phyloP scores from a whole-genome alignment of 2,888 invertebrate genomes.

The Dioctria rufipes region DNA sequence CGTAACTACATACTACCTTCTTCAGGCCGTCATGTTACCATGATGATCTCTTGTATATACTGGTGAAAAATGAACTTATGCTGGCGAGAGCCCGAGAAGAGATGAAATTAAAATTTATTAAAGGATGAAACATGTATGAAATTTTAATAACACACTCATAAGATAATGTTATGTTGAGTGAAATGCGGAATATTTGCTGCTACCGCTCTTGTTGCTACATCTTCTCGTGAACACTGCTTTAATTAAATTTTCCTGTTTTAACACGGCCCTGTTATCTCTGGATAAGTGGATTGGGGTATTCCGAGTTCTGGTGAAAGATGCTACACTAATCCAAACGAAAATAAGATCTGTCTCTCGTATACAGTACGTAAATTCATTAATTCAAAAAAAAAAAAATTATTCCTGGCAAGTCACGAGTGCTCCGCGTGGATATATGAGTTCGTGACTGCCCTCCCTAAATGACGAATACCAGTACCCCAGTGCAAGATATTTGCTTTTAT shows the following conservation, averaged over 20 bases:
- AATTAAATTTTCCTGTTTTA: conserved; percentile 59
- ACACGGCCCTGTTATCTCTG: conserved; percentile 37
- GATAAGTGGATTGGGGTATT: conserved; percentile 39
- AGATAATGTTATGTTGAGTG: conserved; percentile 51
- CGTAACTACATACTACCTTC: conserved; percentile 7
- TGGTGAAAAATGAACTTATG: conserved; percentile 53
- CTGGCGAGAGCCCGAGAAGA: conserved; percentile 44
- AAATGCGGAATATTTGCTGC: conserved; percentile 55
- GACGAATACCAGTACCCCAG: conserved; percentile 10
- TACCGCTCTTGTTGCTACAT: conserved; percentile 16
- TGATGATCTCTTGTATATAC: conserved; percentile 51
- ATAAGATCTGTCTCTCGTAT: conserved; percentile 39
- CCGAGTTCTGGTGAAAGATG: conserved; percentile 11
- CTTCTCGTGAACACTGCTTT: conserved; percentile 42
- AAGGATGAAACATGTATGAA: conserved; percentile 60
- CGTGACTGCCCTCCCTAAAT: conserved; percentile 40
- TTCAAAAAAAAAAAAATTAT: conserved; percentile 51
- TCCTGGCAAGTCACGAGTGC: conserved; percentile 40
- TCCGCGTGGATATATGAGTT: conserved; percentile 41
- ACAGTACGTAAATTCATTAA: conserved; percentile 53
- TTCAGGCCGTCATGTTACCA: conserved; percentile 25
- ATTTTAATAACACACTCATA: conserved; percentile 58
- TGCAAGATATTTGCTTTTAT: conserved; percentile 39
- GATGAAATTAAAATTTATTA: conserved; percentile 60
- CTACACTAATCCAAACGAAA: conserved; percentile 27